Evolutionary conservation across 2,888 invertebrate genomes (phyloP), one percentile per base, ranked within the genome.

Genomic region (Plagodis pulveraria): DNA sequence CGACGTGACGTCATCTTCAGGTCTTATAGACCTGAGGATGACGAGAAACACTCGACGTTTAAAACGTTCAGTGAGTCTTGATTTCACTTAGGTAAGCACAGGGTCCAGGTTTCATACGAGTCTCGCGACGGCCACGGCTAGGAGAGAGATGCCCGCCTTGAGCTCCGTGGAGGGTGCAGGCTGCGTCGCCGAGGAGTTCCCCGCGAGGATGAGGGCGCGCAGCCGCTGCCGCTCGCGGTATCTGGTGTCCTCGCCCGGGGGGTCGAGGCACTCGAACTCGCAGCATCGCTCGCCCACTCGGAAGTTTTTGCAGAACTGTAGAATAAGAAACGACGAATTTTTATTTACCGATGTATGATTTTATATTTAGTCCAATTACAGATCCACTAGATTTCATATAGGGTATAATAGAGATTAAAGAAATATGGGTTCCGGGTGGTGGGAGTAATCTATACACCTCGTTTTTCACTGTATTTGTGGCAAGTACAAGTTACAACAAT

Each of bases 231-330:
- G 83, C 75, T 94, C 94, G 69, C 93, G 91, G 83, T 94, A 94
- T 50, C 93, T 83, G 56, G 86, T 91, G 80, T 95, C 94, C 72
- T 95, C 94, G 0, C 95, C 95, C 0, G 95, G 95, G 0, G 95
- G 95, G 86, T 97, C 97, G 71, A 97, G 93, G 85, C 98, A 98
- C 80, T 96, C 96, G 87, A 98, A 98, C 81, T 98, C 96, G 83
- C 98, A 98, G 90, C 98, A 98, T 61, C 96, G 94, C 80, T 96
- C 96, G 52, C 97, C 97, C 51, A 96, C 96, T 51, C 96, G 94
- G 86, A 97, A 97, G 79, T 96, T 96, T 84, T 96, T 96, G 93
- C 97, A 97, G 91, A 96, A 96, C 97, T 97, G 93, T 62, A 77
- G 76, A 77, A 38, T 22, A 51, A 12, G 47, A 12, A 34, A 57